These are phyloP conservation scores for Craterocephalus amniculus DNA, from an alignment of 2,797 vertebrate species.

Conservation along the genomic window DNA sequence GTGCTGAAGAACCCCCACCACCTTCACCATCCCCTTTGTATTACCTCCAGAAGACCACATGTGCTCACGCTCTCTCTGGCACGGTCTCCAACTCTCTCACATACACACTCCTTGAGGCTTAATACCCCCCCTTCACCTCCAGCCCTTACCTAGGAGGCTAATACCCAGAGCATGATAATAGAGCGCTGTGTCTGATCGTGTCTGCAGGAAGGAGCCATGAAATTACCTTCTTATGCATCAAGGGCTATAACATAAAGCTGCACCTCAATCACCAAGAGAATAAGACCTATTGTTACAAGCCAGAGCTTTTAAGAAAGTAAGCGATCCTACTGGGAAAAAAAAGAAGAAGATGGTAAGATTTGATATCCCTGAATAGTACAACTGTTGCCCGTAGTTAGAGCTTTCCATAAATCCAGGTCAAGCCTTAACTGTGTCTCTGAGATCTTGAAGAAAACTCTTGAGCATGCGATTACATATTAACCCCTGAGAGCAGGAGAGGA, in stretches of 20 bases:
- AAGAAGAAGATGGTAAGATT: slow-evolving; percentile 55
- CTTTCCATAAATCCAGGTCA: slow-evolving; percentile 76
- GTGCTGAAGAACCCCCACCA: slow-evolving; percentile 4
- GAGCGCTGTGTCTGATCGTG: slow-evolving; percentile 74
- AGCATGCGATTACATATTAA: slow-evolving; percentile 69
- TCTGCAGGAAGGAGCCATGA: slow-evolving; percentile 79
- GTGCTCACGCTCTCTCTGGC: slow-evolving; percentile 47
- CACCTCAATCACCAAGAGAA: slow-evolving; percentile 73
- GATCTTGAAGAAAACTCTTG: slow-evolving; percentile 52
- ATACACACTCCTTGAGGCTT: slow-evolving; percentile 59
- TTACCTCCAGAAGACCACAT: slow-evolving; percentile 49
- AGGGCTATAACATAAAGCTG: slow-evolving; percentile 64
- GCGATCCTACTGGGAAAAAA: slow-evolving; percentile 61
- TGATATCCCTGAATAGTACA: slow-evolving; percentile 64
- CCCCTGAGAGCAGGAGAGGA: slow-evolving; percentile 54
- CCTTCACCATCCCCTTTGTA: slow-evolving; percentile 26
- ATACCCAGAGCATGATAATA: slow-evolving; percentile 77
- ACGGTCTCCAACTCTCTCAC: slow-evolving; percentile 33
- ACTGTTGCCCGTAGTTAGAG: slow-evolving; percentile 61
- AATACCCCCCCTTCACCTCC: slow-evolving; percentile 62
- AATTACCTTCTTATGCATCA: slow-evolving; percentile 76
- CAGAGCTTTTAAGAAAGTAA: slow-evolving; percentile 63
- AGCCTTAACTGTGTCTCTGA: slow-evolving; percentile 53
- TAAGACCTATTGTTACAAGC: slow-evolving; percentile 71
- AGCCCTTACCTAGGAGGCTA: slow-evolving; percentile 60